A percentile compares a stretch with the other conserved stretches of the same genome.
These are phyloP conservation scores for Tolmerus cingulatus DNA, from an alignment of 2,888 invertebrate species.

Conservation along the genomic window DNA sequence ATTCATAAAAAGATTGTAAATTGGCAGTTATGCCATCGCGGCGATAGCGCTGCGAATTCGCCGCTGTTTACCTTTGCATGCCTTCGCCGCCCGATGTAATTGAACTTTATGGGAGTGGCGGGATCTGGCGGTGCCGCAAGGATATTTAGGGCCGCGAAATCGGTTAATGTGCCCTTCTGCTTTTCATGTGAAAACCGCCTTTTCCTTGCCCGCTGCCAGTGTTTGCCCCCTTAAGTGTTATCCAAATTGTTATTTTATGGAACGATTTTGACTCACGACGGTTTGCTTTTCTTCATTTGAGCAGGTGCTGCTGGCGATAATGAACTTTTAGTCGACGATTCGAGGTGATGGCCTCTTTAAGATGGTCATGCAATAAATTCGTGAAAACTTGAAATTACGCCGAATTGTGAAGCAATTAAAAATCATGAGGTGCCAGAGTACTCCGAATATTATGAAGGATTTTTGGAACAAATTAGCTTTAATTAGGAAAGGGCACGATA, in stretches of 20 bases:
- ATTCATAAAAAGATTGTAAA: slow-evolving; percentile 38
- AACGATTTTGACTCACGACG: neutral
- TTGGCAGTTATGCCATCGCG: slow-evolving; percentile 24
- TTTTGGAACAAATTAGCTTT: neutral
- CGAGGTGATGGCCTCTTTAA: neutral
- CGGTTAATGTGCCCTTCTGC: neutral
- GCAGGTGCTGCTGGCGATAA: neutral
- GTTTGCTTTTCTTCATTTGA: neutral
- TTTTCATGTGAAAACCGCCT: neutral
- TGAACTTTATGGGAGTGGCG: neutral
- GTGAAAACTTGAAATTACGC: neutral
- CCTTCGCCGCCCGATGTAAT: neutral
- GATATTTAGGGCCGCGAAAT: neutral
- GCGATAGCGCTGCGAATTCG: neutral
- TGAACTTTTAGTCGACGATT: neutral
- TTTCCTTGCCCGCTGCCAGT: neutral
- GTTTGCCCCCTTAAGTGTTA: neutral
- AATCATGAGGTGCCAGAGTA: neutral
- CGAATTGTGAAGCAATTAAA: neutral
- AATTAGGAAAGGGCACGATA: neutral
- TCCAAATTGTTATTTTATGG: neutral
- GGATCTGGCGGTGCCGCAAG: neutral
- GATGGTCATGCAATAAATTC: neutral
- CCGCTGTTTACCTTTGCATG: neutral
- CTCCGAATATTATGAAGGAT: neutral